A percentile compares a stretch with the other conserved stretches of the same genome.
Evolutionary conservation across 2,113 vertebrate species (phyloP).

Genomic region (Sinocyclocheilus anophthalmus): DNA sequence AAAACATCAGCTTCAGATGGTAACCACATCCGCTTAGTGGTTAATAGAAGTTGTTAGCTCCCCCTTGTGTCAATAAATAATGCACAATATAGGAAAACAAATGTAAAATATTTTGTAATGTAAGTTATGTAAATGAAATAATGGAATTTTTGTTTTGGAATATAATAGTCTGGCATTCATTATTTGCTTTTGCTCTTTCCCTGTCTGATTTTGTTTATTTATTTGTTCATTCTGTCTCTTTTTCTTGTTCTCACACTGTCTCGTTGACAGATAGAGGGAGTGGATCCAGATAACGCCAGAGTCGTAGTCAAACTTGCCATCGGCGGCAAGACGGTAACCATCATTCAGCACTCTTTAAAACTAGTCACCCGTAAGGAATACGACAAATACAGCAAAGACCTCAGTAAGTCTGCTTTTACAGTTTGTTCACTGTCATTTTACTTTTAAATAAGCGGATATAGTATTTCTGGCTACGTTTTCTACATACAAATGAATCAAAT

Average conservation of each 20-base stretch:
- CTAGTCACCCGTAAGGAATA: constrained; percentile 81
- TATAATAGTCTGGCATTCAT: not conserved
- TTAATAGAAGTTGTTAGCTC: not conserved
- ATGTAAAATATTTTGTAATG: no score
- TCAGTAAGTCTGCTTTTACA: constrained; percentile 73
- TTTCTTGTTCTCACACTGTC: not conserved
- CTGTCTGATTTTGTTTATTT: not conserved
- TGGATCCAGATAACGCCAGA: constrained; percentile 88
- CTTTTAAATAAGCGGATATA: not conserved
- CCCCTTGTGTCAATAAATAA: not conserved
- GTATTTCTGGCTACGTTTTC: not conserved
- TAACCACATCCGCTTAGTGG: no score
- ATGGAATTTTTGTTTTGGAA: not conserved
- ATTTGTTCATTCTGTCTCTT: not conserved
- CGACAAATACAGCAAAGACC: constrained; percentile 77
- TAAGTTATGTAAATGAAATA: not conserved
- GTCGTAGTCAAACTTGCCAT: constrained; percentile 83
- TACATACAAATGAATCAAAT: no score
- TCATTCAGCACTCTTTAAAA: constrained; percentile 81
- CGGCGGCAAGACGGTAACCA: constrained; percentile 75
- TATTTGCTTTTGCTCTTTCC: not conserved
- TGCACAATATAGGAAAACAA: no score
- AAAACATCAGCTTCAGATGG: no score
- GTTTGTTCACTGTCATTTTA: not conserved
- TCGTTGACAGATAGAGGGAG: constrained; percentile 81